Percentiles rank a stretch among this genome's conserved stretches.
Conservation (phyloP, 2,888 invertebrate species). For the Azorinus chamasolen region DNA sequence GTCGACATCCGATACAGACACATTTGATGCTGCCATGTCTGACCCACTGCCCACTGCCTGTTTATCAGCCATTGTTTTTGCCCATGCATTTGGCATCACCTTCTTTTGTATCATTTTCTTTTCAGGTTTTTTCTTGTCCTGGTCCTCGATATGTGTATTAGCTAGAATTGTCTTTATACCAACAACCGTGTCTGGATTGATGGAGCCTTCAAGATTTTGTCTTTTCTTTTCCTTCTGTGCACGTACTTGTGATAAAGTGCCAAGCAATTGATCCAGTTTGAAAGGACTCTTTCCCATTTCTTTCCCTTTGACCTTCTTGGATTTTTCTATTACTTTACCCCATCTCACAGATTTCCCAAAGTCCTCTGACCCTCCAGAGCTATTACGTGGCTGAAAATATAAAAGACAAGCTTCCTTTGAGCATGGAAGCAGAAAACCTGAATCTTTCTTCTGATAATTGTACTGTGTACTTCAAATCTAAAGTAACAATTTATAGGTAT, state of each 20-base stretch:
- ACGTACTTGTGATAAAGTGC: conserved; percentile 44
- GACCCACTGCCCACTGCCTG: too few relatives aligned
- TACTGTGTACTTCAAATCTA: too few relatives aligned
- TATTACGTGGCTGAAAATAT: too few relatives aligned
- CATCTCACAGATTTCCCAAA: too few relatives aligned
- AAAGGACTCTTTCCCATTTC: conserved; percentile 15
- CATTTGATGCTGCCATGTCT: conserved; percentile 6
- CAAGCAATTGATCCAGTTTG: conserved; percentile 52
- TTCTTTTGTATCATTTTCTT: conserved; percentile 10
- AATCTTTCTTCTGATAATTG: too few relatives aligned
- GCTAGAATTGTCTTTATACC: conserved; percentile 43
- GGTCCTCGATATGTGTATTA: conserved; percentile 15
- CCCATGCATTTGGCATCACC: not conserved
- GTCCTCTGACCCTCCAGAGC: too few relatives aligned
- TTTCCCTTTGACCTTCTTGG: too few relatives aligned
- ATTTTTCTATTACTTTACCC: too few relatives aligned
- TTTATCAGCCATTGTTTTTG: not conserved
- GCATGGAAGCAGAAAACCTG: too few relatives aligned
- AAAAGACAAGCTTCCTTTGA: too few relatives aligned
- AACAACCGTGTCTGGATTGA: not conserved
- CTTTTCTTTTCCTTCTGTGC: conserved; percentile 22
- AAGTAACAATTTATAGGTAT: too few relatives aligned
- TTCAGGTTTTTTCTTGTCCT: conserved; percentile 5
- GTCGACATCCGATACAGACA: conserved; percentile 44
- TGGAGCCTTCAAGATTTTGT: not conserved